Evolutionary conservation across 2,797 vertebrate species (phyloP).

Genomic region (Neopelma chrysocephalum): DNA sequence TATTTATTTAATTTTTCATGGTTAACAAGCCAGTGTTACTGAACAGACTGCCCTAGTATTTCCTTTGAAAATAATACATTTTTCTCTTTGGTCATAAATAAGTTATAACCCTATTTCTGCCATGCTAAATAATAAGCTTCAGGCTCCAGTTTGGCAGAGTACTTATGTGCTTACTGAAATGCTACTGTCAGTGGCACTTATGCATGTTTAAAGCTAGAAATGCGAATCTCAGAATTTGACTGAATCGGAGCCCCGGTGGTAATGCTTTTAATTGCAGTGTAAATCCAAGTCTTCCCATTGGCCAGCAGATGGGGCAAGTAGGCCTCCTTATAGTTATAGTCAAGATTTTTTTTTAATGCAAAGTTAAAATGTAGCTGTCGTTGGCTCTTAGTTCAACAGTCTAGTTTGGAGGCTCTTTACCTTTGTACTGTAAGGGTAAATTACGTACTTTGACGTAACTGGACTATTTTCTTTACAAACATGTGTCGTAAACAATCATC

Average conservation of each 20-base stretch:
- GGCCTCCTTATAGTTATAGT: background rate
- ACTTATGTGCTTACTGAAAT: background rate
- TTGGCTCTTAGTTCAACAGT: conserved; percentile 26
- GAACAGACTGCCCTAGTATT: background rate
- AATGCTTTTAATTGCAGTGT: background rate
- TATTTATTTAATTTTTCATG: background rate
- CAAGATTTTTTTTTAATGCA: background rate
- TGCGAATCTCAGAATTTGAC: background rate
- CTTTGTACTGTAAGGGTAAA: conserved; percentile 59
- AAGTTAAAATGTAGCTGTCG: conserved; percentile 58
- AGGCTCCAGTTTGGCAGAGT: background rate
- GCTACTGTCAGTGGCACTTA: background rate
- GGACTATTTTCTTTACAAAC: conserved; percentile 66
- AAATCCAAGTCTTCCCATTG: background rate
- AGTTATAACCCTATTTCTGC: background rate
- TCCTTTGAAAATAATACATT: background rate
- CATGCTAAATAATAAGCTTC: background rate
- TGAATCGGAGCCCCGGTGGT: background rate
- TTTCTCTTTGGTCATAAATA: background rate
- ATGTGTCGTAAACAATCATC: conserved; percentile 58
- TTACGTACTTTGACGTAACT: conserved; percentile 53
- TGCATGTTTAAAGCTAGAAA: background rate
- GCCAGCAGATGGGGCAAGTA: conserved; percentile 69
- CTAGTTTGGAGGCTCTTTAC: conserved; percentile 27
- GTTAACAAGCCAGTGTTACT: background rate